Evolutionary conservation across 1,140 invertebrate species (phyloP).

Genomic region (Drosophila funebris): DNA sequence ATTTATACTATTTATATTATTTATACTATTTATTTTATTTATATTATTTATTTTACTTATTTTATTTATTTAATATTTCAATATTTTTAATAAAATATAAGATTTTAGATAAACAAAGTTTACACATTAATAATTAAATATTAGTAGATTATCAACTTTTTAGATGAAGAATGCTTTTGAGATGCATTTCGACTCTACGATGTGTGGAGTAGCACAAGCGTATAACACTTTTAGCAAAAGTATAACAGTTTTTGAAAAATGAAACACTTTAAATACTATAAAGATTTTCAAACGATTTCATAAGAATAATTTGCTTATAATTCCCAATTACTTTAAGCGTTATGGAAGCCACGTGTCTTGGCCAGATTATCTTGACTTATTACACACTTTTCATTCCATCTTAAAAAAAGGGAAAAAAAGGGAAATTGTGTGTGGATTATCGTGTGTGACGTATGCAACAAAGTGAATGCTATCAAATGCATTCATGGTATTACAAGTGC

Average conservation of each 20-base stretch:
- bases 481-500: slow-evolving; percentile 6
- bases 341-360: not conserved
- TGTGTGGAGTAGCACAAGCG: too few relatives aligned
- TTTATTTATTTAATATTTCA: too few relatives aligned
- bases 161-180: too few relatives aligned
- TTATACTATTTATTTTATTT: too few relatives aligned
- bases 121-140: too few relatives aligned
- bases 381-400: not conserved
- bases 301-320: slow-evolving; percentile 1
- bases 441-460: not conserved
- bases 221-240: not conserved
- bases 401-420: not conserved
- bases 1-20: too few relatives aligned
- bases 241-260: not conserved
- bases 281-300: not conserved
- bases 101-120: too few relatives aligned
- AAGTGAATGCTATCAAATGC: slow-evolving; percentile 14
- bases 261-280: too few relatives aligned
- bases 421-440: not conserved
- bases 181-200: too few relatives aligned
- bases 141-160: too few relatives aligned
- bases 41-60: too few relatives aligned
- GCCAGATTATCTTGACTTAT: slow-evolving; percentile 4
- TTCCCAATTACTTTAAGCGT: not conserved
- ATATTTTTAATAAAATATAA: too few relatives aligned